Evolutionary conservation across 2,113 vertebrate genomes (phyloP).

Genomic region (Gallinago undulata): DNA sequence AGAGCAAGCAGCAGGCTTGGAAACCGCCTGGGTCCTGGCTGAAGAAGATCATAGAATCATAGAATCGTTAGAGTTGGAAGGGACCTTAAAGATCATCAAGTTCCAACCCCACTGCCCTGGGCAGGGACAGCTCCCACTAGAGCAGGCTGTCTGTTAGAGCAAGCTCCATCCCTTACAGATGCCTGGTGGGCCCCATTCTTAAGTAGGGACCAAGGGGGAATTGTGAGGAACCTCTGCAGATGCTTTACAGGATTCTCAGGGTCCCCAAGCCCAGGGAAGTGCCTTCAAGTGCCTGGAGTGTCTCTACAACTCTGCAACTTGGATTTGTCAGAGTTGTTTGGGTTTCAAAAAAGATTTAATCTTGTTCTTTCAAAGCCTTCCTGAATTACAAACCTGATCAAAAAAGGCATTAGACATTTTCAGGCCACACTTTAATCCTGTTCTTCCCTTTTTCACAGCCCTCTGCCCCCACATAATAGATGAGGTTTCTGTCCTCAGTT

Average conservation of each 20-base stretch:
- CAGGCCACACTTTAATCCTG: not conserved
- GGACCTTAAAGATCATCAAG: too few species aligned
- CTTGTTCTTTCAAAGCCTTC: not conserved
- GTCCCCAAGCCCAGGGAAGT: not conserved
- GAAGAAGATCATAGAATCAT: not conserved
- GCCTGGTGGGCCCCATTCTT: not conserved
- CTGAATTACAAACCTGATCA: not conserved
- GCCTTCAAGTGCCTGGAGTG: not conserved
- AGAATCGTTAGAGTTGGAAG: too few species aligned
- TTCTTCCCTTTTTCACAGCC: not conserved
- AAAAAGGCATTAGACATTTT: not conserved
- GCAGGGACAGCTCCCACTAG: too few species aligned
- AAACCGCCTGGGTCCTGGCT: fast-evolving
- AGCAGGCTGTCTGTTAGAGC: not conserved
- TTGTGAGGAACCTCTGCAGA: not conserved
- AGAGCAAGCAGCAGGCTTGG: not conserved
- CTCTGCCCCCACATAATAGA: not conserved
- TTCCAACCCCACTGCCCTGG: too few species aligned
- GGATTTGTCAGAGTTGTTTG: not conserved
- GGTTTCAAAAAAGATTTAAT: not conserved
- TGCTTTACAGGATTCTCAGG: not conserved
- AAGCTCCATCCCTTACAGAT: not conserved
- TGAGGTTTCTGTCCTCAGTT: not conserved
- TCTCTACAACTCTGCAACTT: not conserved
- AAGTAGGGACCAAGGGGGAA: not conserved